Conservation (phyloP, 2,888 invertebrate genomes). For the Tupiocoris notatus region DNA sequence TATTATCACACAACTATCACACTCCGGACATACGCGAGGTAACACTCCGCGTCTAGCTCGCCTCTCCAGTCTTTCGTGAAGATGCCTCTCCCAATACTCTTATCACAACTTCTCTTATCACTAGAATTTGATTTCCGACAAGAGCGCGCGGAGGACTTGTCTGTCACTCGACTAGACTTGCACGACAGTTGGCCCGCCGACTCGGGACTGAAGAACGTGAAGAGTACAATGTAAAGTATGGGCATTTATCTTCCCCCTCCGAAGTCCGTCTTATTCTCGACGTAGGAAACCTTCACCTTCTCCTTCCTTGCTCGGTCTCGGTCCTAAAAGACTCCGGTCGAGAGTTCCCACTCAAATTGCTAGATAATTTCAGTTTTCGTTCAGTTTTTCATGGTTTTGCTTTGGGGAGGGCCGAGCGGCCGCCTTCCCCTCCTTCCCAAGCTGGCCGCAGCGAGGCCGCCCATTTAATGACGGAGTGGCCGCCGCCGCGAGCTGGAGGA, state of each 20-base stretch:
- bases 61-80: not conserved
- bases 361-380: constrained; percentile 44
- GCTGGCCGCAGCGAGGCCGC: constrained; percentile 34
- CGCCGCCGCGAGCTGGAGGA: not conserved
- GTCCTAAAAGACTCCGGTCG: not conserved
- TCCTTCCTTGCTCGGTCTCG: not conserved
- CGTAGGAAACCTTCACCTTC: not conserved
- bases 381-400: constrained; percentile 43
- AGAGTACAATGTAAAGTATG: constrained; percentile 24
- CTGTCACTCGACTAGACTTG: not conserved
- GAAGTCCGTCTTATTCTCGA: not conserved
- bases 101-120: not conserved
- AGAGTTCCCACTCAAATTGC: constrained; percentile 41
- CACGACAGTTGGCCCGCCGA: not conserved
- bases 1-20: constrained; percentile 22
- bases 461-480: constrained; percentile 41
- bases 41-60: not conserved
- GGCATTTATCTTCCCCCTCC: constrained; percentile 39
- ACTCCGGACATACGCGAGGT: not conserved
- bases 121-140: not conserved
- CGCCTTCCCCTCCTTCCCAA: not conserved
- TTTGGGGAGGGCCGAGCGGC: constrained; percentile 2
- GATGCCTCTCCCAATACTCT: not conserved
- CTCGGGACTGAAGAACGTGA: constrained; percentile 11
- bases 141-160: not conserved